Evolutionary conservation across 92 coral and sea anemone genomes (phyloP).

Genomic region (Umimayanthus kanabou): DNA sequence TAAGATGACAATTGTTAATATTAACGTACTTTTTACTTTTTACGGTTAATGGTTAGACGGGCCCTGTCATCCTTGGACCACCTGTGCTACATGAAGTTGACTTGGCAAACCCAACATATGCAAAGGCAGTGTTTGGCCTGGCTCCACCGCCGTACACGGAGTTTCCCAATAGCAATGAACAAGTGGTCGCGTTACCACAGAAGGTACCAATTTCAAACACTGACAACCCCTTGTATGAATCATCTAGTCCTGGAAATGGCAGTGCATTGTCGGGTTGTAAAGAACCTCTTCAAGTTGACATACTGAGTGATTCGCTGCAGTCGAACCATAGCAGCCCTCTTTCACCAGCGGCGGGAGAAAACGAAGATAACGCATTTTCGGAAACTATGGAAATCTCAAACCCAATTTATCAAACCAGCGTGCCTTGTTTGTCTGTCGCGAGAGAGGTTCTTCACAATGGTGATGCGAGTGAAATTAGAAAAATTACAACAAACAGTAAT

Average conservation of each 20-base stretch:
- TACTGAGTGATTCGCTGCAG: neutral
- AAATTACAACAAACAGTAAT: neutral
- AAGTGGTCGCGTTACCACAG: conserved; percentile 5
- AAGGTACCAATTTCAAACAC: neutral
- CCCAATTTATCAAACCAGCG: neutral
- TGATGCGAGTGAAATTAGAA: neutral
- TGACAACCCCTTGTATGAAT: neutral
- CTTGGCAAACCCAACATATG: conserved; percentile 6
- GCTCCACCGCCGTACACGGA: conserved; percentile 13
- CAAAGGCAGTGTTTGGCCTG: conserved; percentile 2
- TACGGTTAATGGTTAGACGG: neutral
- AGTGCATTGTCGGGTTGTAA: neutral
- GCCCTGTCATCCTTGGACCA: neutral
- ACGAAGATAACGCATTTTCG: neutral
- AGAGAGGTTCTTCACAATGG: neutral
- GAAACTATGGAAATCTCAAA: neutral
- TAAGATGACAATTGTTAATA: too few relatives aligned
- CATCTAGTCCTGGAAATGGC: neutral
- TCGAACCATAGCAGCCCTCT: neutral
- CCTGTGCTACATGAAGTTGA: conserved; percentile 2
- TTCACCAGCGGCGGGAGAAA: neutral
- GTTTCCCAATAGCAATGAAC: neutral
- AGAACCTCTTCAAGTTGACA: neutral
- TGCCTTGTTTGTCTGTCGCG: neutral
- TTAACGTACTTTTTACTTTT: too few relatives aligned